Base-by-base conservation (phyloP, 2,797 vertebrate genomes). In the Anomalospiza imberbis region DNA sequence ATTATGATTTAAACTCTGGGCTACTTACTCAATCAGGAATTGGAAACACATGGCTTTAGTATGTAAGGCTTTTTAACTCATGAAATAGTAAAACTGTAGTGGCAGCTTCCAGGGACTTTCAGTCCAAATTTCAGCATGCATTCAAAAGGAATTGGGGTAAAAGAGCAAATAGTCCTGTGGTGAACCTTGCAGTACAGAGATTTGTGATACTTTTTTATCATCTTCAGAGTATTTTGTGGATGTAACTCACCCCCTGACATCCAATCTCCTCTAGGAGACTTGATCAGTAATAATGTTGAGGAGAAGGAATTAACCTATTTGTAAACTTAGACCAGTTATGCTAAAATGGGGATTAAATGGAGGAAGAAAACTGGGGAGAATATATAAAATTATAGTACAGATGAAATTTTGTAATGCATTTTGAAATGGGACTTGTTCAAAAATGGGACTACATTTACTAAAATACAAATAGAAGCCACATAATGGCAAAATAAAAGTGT, bases 21-120 rank as follows among this genome's bases (percentile, higher is more conserved):
- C 75, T 77, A 8, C 53, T 89, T 85, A 17, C 79, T 85, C 57
- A 89, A 5, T 65, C 85, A 40, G 13, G n/a, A 96, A 96, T 93
- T 93, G 87, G 80, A 96, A 96, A 89, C 94, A 95, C 42, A 71
- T 94, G 96, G 75, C 89, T 85, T 61, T 47, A 71, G 50, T 61
- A 70, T n/a, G 45, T 15, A 53, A 55, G 65, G 58, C 20, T 65
- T 68, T 91, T 85, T 82, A 31, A 80, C 22, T 83, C 57, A 34
- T 72, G 61, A 61, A 80, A 50, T 88, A 24, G 31, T 85, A 50
- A 55, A 93, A 42, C 31, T 68, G 47, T 10, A 47, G 58, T 75
- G 92, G 60, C 57, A 60, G 81, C 31, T 95, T 73, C 67, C 68
- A 77, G 78, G 61, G 29, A 38, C 38, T 77, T 91, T 55, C 25